Evolutionary conservation across 2,888 invertebrate genomes (phyloP), one percentile per base, ranked within the genome.

Genomic region (Polydrusus tereticollis): DNA sequence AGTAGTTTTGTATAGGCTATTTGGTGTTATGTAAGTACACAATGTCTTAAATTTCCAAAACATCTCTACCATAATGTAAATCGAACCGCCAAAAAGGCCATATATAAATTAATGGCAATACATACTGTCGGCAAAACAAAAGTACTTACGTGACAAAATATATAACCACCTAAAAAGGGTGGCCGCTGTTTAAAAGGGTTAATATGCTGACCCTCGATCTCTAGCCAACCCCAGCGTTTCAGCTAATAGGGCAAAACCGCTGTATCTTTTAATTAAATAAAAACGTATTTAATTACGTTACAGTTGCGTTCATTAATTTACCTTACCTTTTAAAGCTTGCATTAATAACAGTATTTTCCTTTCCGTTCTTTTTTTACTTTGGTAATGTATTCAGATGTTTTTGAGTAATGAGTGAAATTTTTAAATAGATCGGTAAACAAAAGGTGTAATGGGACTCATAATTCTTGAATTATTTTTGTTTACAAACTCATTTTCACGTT

Each of bases 211-310:
- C 69, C 69, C 69, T 69, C 62, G 52, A 52, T 59, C 47, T 68
- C 38, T 60, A 50, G 38, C 60, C 59, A 41, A 45, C 67, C 60
- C 60, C 47, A 47, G 50, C 38, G 1, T 36, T 50, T 59, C 59
- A 45, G 20, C 67, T 59, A 60, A 59, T 68, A 68, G 45, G 45
- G 60, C 47, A 29, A 50, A 50, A 60, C 68, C 52, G 45, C 52
- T 60, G 36, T 60, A 38, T 43, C 43, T 60, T 60, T 60, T 26
- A 60, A 60, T 60, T 60, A 60, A 60, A 60, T 60, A 60, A 43
- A 60, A 60, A 60, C 68, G 68, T 59, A 68, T 68, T 60, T 68
- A 68, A 68, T 68, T 68, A 52, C 60, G 14, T 36, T 60, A 60
- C 50, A 66, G 57, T 66, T 58, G 33, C 45, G 57, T 58, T 45